These are phyloP conservation scores for Teleogryllus oceanicus DNA, from an alignment of 2,888 invertebrate genomes.

Conservation along the genomic window DNA sequence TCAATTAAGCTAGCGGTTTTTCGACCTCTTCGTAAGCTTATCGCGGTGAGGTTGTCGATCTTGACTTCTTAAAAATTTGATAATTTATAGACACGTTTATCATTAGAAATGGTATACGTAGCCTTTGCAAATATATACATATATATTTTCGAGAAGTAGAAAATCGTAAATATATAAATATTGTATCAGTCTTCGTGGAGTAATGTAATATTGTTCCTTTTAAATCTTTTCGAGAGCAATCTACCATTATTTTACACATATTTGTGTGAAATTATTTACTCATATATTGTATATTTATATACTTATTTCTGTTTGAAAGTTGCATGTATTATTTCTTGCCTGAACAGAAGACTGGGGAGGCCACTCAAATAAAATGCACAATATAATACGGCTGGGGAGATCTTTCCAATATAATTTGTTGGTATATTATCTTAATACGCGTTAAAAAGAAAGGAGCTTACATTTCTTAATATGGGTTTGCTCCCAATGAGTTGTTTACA, in stretches of 20 bases:
- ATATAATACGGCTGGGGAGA: neutral
- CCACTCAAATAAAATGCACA: too few relatives aligned
- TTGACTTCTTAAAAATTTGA: neutral
- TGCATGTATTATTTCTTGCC: neutral
- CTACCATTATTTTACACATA: neutral
- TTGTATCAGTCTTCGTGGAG: neutral
- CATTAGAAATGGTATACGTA: constrained; percentile 9
- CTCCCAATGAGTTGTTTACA: too few relatives aligned
- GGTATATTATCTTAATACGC: too few relatives aligned
- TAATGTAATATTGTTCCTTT: neutral
- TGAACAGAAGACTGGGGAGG: too few relatives aligned
- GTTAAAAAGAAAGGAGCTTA: too few relatives aligned
- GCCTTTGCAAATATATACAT: neutral
- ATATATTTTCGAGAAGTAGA: neutral
- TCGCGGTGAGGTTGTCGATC: neutral
- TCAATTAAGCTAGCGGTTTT: neutral
- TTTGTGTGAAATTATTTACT: neutral
- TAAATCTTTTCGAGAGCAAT: neutral
- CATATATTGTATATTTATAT: constrained; percentile 2
- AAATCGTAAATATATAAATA: neutral
- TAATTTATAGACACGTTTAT: constrained; percentile 2
- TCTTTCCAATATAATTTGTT: neutral
- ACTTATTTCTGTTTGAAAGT: neutral
- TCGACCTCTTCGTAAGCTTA: neutral
- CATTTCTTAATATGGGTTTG: too few relatives aligned